Conservation (phyloP, 37 sponge, comb jelly and placozoan genomes). For the Corticium candelabrum region DNA sequence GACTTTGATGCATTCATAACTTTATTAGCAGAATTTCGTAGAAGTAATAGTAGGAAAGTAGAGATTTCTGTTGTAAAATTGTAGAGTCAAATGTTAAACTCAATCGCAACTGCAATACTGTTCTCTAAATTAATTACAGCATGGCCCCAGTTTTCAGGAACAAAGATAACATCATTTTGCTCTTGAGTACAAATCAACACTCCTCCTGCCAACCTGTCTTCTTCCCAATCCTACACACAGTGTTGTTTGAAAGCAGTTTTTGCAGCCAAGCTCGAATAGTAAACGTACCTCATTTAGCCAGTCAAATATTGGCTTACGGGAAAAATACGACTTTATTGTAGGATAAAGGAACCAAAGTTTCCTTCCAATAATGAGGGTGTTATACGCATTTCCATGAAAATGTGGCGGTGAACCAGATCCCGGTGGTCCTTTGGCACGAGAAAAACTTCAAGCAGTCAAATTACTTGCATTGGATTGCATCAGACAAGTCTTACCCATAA, state of each 20-base stretch:
- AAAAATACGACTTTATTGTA: slow-evolving; percentile 21
- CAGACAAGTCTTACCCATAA: slow-evolving; percentile 28
- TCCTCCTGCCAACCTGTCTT: too few relatives aligned
- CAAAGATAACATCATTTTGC: slow-evolving; percentile 29
- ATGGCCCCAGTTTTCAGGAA: slow-evolving; percentile 57
- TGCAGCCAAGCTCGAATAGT: not conserved
- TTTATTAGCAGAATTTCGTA: too few relatives aligned
- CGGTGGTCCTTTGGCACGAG: slow-evolving; percentile 15
- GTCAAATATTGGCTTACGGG: slow-evolving; percentile 5
- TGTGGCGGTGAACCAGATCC: slow-evolving; percentile 43
- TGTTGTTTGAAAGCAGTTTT: too few relatives aligned
- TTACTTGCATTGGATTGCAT: too few relatives aligned
- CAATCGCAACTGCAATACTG: slow-evolving; percentile 36
- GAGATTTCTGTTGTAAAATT: too few relatives aligned
- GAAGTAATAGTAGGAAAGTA: too few relatives aligned
- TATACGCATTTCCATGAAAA: slow-evolving; percentile 32
- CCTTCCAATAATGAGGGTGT: slow-evolving; percentile 27
- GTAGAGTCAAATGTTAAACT: slow-evolving; percentile 6
- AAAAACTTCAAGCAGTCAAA: not conserved
- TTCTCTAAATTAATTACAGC: slow-evolving; percentile 36
- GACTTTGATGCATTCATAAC: too few relatives aligned
- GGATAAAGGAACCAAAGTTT: slow-evolving; percentile 39
- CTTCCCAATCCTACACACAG: too few relatives aligned
- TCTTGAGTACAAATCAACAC: not conserved
- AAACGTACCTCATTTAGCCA: slow-evolving; percentile 13